phyloP scores from a whole-genome alignment of 1,140 invertebrate genomes.

The Daktulosphaira vitifoliae region DNA sequence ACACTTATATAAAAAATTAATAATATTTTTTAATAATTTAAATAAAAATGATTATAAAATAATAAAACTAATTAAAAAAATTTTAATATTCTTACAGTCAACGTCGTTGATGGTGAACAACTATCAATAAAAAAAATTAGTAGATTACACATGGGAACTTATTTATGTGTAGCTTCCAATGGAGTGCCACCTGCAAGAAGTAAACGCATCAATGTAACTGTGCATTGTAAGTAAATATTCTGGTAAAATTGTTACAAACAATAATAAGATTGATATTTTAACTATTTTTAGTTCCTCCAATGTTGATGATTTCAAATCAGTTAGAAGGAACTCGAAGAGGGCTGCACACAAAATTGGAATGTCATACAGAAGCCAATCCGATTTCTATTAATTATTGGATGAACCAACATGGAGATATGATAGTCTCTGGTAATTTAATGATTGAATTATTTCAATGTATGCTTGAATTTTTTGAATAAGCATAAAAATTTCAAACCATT shows the following conservation, averaged over 20 bases:
- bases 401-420: conserved; percentile 74
- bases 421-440: conserved; percentile 61
- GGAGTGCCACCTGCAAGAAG: conserved; percentile 80
- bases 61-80: too few relatives aligned
- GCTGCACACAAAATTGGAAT: conserved; percentile 71
- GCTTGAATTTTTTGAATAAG: too few relatives aligned
- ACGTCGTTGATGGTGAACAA: conserved; percentile 74
- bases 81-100: too few relatives aligned
- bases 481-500: too few relatives aligned
- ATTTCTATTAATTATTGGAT: conserved; percentile 84
- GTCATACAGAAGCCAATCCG: conserved; percentile 79
- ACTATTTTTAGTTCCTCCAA: conserved; percentile 62
- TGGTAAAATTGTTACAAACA: background rate
- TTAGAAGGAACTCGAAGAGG: conserved; percentile 71
- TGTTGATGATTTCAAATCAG: conserved; percentile 77
- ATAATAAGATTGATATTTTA: background rate
- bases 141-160: conserved; percentile 81
- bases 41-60: too few relatives aligned
- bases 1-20: too few relatives aligned
- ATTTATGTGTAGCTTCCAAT: conserved; percentile 78
- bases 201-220: conserved; percentile 69
- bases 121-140: conserved; percentile 79
- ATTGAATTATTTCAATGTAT: too few relatives aligned
- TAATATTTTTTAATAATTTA: too few relatives aligned
- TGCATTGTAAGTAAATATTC: conserved; percentile 78